Base-by-base conservation (phyloP, 2,113 vertebrate species). In the Pteropus alecto region DNA sequence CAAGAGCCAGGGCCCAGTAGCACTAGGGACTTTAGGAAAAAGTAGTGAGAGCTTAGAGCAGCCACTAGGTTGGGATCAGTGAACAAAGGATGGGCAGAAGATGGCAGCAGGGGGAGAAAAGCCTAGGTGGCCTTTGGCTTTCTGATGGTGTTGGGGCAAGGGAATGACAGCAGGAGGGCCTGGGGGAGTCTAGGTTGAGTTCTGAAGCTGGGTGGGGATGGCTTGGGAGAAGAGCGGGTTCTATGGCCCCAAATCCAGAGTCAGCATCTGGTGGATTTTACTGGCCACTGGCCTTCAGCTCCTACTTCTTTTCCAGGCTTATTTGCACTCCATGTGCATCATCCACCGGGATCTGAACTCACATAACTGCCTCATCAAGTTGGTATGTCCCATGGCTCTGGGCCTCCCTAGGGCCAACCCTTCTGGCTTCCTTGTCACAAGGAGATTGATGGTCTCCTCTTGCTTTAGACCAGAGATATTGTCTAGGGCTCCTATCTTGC, bases 301-400 rank as follows among this genome's bases (percentile, higher is more conserved):
- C 2, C 0, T 16, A 15, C 56, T 86, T 97, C 89, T 97, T 6
- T 98, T 98, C 38, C 97, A 99, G 99, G 99, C 99, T 30, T 99
- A 99, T 96, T 98, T 99, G 97, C 99, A 99, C 98, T 99, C 99
- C 8, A 99, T 99, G 99, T 99, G 98, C 97, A 99, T 99, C 98
- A 99, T 99, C 98, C 99, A 99, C 98, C 99, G 99, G 98, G 99
- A 99, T 86, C 99, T 99, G 98, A 99, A 99, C 97, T 99, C 99
- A 30, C 99, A 99, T 98, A 99, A 99, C 86, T 99, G 99, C 99
- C 99, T 99, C 84, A 99, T 99, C 97, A 99, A 99, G 98, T 98
- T 99, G 99, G 99, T 99, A 98, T 58, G 99, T 98, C 79, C 95
- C 41, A 54, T n/a, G 0, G 1, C 21, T 21, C 77, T 21, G 16